Percentiles rank a stretch among this genome's conserved stretches.
Evolutionary conservation across 37 sponge, comb jelly and placozoan genomes (phyloP).

Genomic region (Beroe forskalii): DNA sequence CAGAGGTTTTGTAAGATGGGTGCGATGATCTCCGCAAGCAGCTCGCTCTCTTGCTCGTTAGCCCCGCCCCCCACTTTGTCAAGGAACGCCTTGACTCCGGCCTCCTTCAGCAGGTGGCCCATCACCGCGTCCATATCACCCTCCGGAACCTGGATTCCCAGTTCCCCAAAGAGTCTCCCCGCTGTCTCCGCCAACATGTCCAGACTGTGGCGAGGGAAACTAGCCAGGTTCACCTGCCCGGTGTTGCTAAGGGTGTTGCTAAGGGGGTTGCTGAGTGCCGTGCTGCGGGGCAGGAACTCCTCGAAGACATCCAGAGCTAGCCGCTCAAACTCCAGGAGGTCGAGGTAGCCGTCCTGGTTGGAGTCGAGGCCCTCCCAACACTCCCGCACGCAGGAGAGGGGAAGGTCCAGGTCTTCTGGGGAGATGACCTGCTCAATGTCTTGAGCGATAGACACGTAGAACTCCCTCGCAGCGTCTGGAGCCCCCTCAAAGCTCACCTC

Average conservation of each 20-base stretch:
- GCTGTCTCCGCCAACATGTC: neutral
- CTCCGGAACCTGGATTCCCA: neutral
- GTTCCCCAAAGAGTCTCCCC: neutral
- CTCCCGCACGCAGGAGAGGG: constrained; percentile 2
- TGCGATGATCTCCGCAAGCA: neutral
- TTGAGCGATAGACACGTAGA: neutral
- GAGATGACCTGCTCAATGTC: constrained; percentile 9
- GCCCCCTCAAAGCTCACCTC: neutral
- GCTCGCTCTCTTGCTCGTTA: neutral
- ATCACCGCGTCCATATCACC: neutral
- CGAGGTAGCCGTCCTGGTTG: constrained; percentile 5
- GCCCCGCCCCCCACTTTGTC: neutral
- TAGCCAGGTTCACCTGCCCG: neutral
- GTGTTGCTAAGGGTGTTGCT: neutral
- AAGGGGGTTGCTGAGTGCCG: neutral
- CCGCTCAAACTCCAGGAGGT: constrained; percentile 17
- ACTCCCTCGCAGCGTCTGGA: neutral
- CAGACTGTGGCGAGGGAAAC: neutral
- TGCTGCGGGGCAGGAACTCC: neutral
- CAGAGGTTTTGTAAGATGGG: neutral
- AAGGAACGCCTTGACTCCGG: neutral
- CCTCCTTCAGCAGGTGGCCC: neutral
- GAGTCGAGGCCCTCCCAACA: neutral
- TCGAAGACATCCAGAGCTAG: constrained; percentile 42
- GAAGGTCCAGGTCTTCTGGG: constrained; percentile 33